Conservation (phyloP, 2,888 invertebrate genomes). For the Thysanoteuthis rhombus region DNA sequence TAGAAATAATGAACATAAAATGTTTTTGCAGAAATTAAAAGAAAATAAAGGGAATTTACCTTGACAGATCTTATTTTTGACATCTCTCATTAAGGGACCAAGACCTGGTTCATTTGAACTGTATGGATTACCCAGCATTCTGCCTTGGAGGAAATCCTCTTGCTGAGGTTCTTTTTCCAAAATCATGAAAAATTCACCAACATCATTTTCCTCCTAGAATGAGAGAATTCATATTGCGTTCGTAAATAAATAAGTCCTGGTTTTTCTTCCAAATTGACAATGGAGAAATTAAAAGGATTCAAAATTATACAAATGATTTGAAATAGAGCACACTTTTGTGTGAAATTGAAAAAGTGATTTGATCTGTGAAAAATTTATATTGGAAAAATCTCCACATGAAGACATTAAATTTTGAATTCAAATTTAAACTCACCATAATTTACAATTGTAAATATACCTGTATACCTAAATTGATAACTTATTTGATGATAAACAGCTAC, state of each 20-base stretch:
- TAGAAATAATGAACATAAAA: no score
- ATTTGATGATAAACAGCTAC: no score
- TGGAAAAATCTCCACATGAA: no score
- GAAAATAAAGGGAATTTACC: constrained; percentile 43
- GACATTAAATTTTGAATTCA: no score
- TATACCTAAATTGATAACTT: no score
- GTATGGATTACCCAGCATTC: constrained; percentile 98
- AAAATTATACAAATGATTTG: not conserved
- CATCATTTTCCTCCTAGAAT: constrained; percentile 86
- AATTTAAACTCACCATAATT: no score
- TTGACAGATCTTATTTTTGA: constrained; percentile 91
- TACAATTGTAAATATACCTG: no score
- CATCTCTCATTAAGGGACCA: constrained; percentile 96
- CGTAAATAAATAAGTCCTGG: not conserved
- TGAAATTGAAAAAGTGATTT: no score
- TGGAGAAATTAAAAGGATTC: no score
- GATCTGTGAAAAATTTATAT: no score
- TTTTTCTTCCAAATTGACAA: not conserved
- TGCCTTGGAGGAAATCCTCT: constrained; percentile 96
- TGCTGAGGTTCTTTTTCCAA: constrained; percentile 98
- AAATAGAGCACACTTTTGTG: not conserved
- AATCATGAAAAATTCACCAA: constrained; percentile 94
- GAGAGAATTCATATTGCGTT: not conserved
- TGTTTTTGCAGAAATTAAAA: not conserved
- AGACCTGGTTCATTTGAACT: constrained; percentile 91